Evolutionary conservation across 2,797 vertebrate genomes (phyloP).

Genomic region (Acanthurus leucopareius): DNA sequence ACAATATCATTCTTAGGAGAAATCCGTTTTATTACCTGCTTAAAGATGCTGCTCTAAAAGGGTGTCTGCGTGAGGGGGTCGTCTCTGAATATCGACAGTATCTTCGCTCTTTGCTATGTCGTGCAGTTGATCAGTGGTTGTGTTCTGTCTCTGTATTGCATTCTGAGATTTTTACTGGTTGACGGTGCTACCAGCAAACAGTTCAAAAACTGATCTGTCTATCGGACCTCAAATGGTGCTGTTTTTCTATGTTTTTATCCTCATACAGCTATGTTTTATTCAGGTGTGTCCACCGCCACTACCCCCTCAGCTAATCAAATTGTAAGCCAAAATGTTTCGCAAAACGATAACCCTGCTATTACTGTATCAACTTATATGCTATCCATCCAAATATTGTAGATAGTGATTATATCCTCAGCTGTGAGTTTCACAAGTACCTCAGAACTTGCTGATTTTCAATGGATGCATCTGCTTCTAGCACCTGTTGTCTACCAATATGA

Average conservation of each 20-base stretch:
- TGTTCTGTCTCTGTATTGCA: slow-evolving; percentile 81
- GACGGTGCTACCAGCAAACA: slow-evolving; percentile 90
- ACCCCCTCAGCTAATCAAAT: slow-evolving; percentile 77
- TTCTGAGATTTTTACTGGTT: slow-evolving; percentile 85
- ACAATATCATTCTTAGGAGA: slow-evolving; percentile 79
- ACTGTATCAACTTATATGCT: slow-evolving; percentile 78
- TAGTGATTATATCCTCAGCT: slow-evolving; percentile 79
- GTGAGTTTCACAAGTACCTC: slow-evolving; percentile 83
- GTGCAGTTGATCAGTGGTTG: slow-evolving; percentile 81
- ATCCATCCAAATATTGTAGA: slow-evolving; percentile 85
- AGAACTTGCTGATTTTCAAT: slow-evolving; percentile 74
- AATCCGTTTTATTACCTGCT: slow-evolving; percentile 82
- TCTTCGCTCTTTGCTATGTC: slow-evolving; percentile 81
- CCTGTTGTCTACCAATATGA: slow-evolving; percentile 66
- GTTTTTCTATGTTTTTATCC: slow-evolving; percentile 88
- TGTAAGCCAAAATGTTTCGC: slow-evolving; percentile 79
- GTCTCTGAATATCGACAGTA: slow-evolving; percentile 74
- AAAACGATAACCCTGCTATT: slow-evolving; percentile 74
- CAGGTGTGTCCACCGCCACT: slow-evolving; percentile 79
- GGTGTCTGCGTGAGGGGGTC: slow-evolving; percentile 74
- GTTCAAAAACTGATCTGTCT: slow-evolving; percentile 84
- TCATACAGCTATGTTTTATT: slow-evolving; percentile 80
- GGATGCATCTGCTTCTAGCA: slow-evolving; percentile 77
- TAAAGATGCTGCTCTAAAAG: slow-evolving; percentile 82
- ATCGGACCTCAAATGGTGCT: slow-evolving; percentile 90